Evolutionary conservation across 2,888 invertebrate species (phyloP).

Genomic region (Hofmannophila pseudospretella): DNA sequence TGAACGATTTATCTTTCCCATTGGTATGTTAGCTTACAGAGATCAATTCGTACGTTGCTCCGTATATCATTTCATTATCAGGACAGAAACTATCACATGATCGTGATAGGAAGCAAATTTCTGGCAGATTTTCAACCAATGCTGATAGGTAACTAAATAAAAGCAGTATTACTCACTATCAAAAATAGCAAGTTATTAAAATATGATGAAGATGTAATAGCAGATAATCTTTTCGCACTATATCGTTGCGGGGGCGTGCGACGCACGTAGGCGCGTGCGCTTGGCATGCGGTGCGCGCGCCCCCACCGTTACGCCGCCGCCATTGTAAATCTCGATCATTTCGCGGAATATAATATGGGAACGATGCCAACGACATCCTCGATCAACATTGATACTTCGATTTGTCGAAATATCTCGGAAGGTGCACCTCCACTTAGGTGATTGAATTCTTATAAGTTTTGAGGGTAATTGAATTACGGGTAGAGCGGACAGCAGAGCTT

Average conservation of each 20-base stretch:
- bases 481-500: too few species aligned
- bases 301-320: constrained; percentile 43
- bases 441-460: neutral
- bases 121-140: too few species aligned
- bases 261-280: constrained; percentile 48
- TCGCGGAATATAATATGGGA: constrained; percentile 48
- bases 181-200: constrained; percentile 4
- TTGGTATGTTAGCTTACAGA: too few species aligned
- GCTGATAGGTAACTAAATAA: too few species aligned
- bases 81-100: too few species aligned
- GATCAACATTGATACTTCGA: constrained; percentile 21
- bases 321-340: constrained; percentile 44
- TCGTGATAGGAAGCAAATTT: too few species aligned
- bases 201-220: neutral
- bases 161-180: constrained; percentile 4
- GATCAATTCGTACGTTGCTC: too few species aligned
- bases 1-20: too few species aligned
- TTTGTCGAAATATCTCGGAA: neutral
- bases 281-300: constrained; percentile 41
- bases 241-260: neutral
- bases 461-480: too few species aligned
- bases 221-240: constrained; percentile 11
- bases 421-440: neutral
- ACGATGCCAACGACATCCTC: constrained; percentile 43
- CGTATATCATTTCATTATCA: too few species aligned